A percentile compares a stretch with the other conserved stretches of the same genome.
These are phyloP conservation scores for Sporophila hypoxantha DNA, from an alignment of 2,113 vertebrate genomes.

Conservation along the genomic window DNA sequence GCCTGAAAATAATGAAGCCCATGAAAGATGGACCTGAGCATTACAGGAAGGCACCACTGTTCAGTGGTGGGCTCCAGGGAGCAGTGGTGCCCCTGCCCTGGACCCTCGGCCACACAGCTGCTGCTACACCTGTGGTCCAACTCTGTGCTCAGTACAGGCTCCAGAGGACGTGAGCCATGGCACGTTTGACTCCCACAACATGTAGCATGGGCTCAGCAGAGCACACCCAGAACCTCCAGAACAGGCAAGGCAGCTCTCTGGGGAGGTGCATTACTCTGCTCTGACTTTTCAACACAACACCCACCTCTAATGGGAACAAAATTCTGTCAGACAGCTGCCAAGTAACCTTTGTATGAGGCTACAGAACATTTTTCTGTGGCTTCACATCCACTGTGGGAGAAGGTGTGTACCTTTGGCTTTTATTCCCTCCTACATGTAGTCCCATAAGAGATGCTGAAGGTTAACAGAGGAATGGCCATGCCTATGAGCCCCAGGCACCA, in stretches of 20 bases:
- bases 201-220: not conserved
- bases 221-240: not conserved
- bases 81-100: not conserved
- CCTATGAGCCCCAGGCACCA: not conserved
- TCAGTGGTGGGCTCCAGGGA: not conserved
- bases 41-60: not conserved
- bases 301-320: not conserved
- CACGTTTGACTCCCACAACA: not conserved
- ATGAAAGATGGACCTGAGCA: not conserved
- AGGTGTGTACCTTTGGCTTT: not conserved
- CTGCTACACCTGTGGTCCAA: fast-evolving
- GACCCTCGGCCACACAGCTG: not conserved
- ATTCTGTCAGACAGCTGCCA: not conserved
- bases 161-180: not conserved
- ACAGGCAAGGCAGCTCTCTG: not conserved
- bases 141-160: not conserved
- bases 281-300: not conserved
- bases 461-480: not conserved
- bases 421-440: not conserved
- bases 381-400: fast-evolving
- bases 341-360: not conserved
- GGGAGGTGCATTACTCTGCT: not conserved
- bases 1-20: not conserved
- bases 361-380: not conserved
- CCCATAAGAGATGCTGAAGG: not conserved